Conservation (phyloP, 2,888 invertebrate genomes). For the Stegana nigrithorax region DNA sequence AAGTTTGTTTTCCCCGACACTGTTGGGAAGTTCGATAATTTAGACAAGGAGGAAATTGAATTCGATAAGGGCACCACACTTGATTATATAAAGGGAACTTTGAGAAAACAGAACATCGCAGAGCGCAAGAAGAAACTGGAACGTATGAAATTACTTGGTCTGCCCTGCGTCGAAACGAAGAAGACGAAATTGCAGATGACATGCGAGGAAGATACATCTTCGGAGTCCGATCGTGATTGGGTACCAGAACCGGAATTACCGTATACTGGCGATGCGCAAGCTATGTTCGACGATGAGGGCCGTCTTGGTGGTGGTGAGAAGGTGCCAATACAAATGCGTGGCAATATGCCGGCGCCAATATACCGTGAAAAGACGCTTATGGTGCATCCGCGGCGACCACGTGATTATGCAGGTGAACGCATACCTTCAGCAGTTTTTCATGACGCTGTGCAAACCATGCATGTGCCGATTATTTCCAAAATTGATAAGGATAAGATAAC, state of each 20-base stretch:
- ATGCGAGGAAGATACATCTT: conserved; percentile 47
- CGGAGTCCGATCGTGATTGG: conserved; percentile 56
- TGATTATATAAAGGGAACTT: conserved; percentile 52
- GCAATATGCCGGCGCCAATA: conserved; percentile 65
- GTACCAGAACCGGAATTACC: conserved; percentile 49
- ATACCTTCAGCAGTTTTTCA: conserved; percentile 52
- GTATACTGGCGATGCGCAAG: neutral
- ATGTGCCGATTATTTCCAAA: conserved; percentile 50
- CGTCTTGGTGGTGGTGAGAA: neutral
- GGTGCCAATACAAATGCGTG: conserved; percentile 40
- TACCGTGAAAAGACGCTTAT: conserved; percentile 60
- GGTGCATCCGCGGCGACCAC: conserved; percentile 53
- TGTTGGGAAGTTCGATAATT: neutral
- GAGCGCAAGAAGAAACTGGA: conserved; percentile 35
- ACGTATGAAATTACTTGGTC: conserved; percentile 52
- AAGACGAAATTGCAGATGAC: conserved; percentile 42
- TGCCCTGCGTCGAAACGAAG: conserved; percentile 48
- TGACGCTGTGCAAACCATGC: conserved; percentile 38
- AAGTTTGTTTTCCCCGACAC: conserved; percentile 53
- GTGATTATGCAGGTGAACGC: conserved; percentile 52
- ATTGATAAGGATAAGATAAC: conserved; percentile 43
- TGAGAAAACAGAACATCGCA: conserved; percentile 29
- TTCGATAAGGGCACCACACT: conserved; percentile 40
- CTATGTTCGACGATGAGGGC: neutral
- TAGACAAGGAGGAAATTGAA: conserved; percentile 26